A percentile compares a stretch with the other conserved stretches of the same genome.
Evolutionary conservation across 2,888 invertebrate species (phyloP).

Genomic region (Lymantria dispar): DNA sequence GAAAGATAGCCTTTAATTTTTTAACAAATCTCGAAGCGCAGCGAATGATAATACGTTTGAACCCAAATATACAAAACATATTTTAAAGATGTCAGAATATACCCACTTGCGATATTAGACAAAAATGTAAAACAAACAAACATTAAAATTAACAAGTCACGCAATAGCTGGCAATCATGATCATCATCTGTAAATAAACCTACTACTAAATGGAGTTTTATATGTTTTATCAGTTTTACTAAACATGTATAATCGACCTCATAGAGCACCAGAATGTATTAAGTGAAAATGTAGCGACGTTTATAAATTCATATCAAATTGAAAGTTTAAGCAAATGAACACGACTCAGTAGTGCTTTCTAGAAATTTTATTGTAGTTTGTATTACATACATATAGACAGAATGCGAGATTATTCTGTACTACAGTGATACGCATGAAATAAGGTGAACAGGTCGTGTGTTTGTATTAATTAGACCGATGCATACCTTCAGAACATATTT

Average conservation of each 20-base stretch:
- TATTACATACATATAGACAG: conserved; percentile 44
- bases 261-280: conserved; percentile 30
- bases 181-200: conserved; percentile 8
- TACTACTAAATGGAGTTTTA: conserved; percentile 1
- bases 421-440: conserved; percentile 46
- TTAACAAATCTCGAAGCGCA: no score
- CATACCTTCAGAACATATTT: conserved; percentile 44
- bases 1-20: no score
- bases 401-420: conserved; percentile 41
- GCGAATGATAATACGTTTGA: neutral
- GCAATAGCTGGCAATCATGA: conserved; percentile 7
- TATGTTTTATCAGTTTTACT: conserved; percentile 20
- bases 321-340: conserved; percentile 75
- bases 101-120: neutral
- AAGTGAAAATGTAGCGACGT: conserved; percentile 54
- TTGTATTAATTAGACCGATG: conserved; percentile 65
- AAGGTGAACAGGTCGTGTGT: conserved; percentile 42
- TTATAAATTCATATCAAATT: conserved; percentile 70
- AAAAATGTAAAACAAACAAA: conserved; percentile 12
- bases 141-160: conserved; percentile 8
- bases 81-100: neutral
- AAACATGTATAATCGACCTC: conserved; percentile 10
- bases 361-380: conserved; percentile 65
- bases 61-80: neutral
- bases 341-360: conserved; percentile 67